phyloP scores from a whole-genome alignment of 2,888 invertebrate species.

The Tenthredo mesomela region DNA sequence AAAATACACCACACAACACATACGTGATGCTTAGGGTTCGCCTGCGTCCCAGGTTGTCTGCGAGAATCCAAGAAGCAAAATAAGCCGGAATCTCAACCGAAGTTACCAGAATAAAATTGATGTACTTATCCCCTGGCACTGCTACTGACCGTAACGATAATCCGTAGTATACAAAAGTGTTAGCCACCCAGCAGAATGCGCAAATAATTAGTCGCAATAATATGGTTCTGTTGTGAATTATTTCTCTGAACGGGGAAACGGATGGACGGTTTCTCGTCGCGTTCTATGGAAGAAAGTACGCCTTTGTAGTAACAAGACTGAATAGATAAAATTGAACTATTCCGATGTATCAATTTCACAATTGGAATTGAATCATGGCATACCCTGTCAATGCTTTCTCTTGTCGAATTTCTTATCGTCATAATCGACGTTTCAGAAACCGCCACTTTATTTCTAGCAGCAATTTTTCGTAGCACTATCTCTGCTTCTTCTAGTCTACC shows the following conservation, averaged over 20 bases:
- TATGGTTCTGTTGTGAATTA: slow-evolving; percentile 80
- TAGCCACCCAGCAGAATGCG: slow-evolving; percentile 89
- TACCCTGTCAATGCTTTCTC: background rate
- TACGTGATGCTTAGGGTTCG: slow-evolving; percentile 83
- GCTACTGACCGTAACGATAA: slow-evolving; percentile 88
- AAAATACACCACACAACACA: slow-evolving; percentile 82
- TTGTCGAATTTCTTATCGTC: slow-evolving; percentile 16
- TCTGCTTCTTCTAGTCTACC: slow-evolving; percentile 81
- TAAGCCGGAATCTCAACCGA: slow-evolving; percentile 88
- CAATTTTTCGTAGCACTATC: slow-evolving; percentile 81
- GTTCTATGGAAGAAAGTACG: background rate
- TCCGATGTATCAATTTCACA: background rate
- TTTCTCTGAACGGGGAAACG: slow-evolving; percentile 73
- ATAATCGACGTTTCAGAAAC: slow-evolving; percentile 77
- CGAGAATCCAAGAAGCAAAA: slow-evolving; percentile 82
- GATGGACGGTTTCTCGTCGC: background rate
- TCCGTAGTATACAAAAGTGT: slow-evolving; percentile 90
- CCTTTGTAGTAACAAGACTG: background rate
- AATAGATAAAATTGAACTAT: background rate
- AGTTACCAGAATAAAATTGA: slow-evolving; percentile 87
- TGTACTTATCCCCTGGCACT: slow-evolving; percentile 87
- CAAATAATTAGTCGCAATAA: slow-evolving; percentile 82
- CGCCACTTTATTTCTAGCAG: slow-evolving; percentile 82
- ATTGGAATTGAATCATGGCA: background rate
- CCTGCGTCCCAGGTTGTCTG: slow-evolving; percentile 80